Conservation (phyloP, 2,888 invertebrate genomes). For the Drepanosiphum platanoidis region DNA sequence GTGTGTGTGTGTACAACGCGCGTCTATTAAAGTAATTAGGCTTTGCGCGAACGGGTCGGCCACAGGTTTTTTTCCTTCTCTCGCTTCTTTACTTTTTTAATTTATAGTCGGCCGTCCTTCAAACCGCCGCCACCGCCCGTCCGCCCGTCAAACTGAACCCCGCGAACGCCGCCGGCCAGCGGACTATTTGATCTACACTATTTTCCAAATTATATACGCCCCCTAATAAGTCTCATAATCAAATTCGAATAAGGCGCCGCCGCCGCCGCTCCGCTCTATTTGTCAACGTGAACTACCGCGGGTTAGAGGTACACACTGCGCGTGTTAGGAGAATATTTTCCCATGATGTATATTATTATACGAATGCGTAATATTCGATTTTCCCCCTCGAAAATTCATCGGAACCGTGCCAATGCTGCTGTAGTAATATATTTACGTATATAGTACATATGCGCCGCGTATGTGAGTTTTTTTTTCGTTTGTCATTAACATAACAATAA, state of each 20-base stretch:
- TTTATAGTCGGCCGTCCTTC: conserved; percentile 58
- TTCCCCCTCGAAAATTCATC: not conserved
- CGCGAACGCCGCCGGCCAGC: not conserved
- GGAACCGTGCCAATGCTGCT: not conserved
- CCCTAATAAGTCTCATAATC: conserved; percentile 45
- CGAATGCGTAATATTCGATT: not conserved
- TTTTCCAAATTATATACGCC: conserved; percentile 56
- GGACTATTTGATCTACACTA: conserved; percentile 56
- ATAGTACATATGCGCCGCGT: no score
- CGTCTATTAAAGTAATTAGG: conserved; percentile 62
- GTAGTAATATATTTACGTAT: not conserved
- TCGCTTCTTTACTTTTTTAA: conserved; percentile 63
- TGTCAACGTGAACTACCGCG: conserved; percentile 11
- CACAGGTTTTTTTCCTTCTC: conserved; percentile 56
- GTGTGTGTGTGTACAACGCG: not conserved
- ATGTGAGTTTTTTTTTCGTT: conserved; percentile 3
- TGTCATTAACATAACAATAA: conserved; percentile 11
- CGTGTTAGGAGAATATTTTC: not conserved
- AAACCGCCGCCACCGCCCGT: conserved; percentile 13
- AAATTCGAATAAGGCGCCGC: conserved; percentile 58
- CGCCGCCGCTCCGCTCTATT: conserved; percentile 3
- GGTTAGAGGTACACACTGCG: not conserved
- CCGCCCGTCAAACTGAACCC: conserved; percentile 12
- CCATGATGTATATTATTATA: conserved; percentile 9
- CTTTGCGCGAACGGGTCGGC: conserved; percentile 43